Evolutionary conservation across 2,113 vertebrate species (phyloP), one percentile per base, ranked within the genome.

Genomic region (Anseranas semipalmata): DNA sequence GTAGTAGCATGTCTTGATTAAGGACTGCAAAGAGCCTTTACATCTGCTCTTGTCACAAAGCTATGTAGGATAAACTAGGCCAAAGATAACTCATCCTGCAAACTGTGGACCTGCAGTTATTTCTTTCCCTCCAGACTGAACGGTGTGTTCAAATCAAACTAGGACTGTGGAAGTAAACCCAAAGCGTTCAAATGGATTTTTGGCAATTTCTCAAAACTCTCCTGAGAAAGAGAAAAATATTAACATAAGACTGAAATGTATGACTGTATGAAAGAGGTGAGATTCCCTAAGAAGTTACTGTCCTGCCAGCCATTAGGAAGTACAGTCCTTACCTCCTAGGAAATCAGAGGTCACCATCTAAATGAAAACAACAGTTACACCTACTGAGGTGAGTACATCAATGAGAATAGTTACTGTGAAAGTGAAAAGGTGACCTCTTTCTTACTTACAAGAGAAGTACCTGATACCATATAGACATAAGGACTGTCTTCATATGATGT

Each of bases 1-100:
- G 39, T 77, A 73, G 71, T 85, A 85, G 43, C 67, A 68, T 55
- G 59, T 89, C 63, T 95, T 96, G 93, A 97, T 96, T 93, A 96
- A 89, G 66, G 72, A 90, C 90, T 90, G 56, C 83, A 91, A 67
- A 83, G 71, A 87, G 65, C 72, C 77, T 94, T 94, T 95, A 83
- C 65, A 94, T 88, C 88, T 96, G 62, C 89, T 88, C 74, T 87
- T 89, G 83, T 87, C 59, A 76, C 58, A 95, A 91, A 79, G 74
- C 77, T 73, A 19, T 63, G 66, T 37, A 75, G 87, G 66, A 68
- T 83, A 90, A 95, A 95, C 56, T 72, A 94, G 84, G 87, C 63
- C 83, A 87, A 93, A 93, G 88, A 91, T 52, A 89, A 76, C 48
- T 93, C 74, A 76, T 76, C 62, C 22, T 87, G 30, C 74, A 76